These are phyloP conservation scores for Gymnocheta viridis DNA, from an alignment of 2,888 invertebrate species.

Conservation along the genomic window DNA sequence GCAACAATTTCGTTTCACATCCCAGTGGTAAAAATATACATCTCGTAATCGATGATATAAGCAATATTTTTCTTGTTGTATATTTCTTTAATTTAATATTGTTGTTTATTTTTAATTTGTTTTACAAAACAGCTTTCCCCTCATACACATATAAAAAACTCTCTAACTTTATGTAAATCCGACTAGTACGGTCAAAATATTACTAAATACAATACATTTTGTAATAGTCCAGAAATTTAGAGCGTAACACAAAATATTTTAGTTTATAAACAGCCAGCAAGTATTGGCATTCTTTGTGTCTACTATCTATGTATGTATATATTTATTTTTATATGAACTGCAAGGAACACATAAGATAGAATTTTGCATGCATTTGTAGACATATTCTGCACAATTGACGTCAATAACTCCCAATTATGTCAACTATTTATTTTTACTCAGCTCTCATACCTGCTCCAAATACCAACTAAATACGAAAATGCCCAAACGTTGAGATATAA, in stretches of 20 bases:
- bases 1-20: too few relatives aligned
- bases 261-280: not conserved
- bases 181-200: not conserved
- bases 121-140: too few relatives aligned
- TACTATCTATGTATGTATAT: not conserved
- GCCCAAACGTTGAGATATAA: constrained; percentile 21
- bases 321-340: not conserved
- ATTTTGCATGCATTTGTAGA: not conserved
- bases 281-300: not conserved
- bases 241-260: not conserved
- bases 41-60: too few relatives aligned
- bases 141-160: too few relatives aligned
- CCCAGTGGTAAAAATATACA: too few relatives aligned
- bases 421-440: constrained; percentile 56
- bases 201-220: not conserved
- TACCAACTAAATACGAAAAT: constrained; percentile 59
- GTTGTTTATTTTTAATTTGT: too few relatives aligned
- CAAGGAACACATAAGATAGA: not conserved
- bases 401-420: constrained; percentile 58
- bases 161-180: not conserved
- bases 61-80: too few relatives aligned
- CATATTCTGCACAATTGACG: constrained; percentile 25
- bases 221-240: not conserved
- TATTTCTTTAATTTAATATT: too few relatives aligned
- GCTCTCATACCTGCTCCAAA: constrained; percentile 49